Evolutionary conservation across 2,113 vertebrate genomes (phyloP).

Genomic region (Ophthalmolycus amberensis): DNA sequence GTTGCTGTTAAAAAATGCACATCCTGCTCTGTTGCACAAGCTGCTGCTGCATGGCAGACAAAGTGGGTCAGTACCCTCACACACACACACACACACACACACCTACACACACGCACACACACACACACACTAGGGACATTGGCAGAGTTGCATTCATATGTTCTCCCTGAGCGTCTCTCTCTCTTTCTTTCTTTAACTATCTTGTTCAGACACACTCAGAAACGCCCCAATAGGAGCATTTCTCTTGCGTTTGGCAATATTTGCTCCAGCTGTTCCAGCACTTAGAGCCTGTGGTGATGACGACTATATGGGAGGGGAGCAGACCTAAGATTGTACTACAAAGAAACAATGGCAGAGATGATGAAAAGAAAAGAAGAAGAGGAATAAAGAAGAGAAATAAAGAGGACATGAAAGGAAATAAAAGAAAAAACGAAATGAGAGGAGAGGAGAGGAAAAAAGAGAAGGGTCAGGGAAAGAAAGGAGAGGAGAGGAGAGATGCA

Average conservation of each 20-base stretch:
- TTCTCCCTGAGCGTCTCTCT: conserved; percentile 42
- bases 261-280: conserved; percentile 63
- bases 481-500: neutral
- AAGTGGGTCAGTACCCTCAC: conserved; percentile 71
- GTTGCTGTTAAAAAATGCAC: conserved; percentile 78
- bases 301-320: conserved; percentile 20
- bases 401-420: neutral
- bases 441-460: neutral
- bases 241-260: conserved; percentile 54
- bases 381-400: neutral
- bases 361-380: neutral
- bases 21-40: conserved; percentile 78
- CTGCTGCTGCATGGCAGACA: conserved; percentile 75
- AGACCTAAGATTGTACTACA: conserved; percentile 13
- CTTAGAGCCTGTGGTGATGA: conserved; percentile 38
- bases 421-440: neutral
- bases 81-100: conserved; percentile 25
- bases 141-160: conserved; percentile 41
- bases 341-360: conserved; percentile 36
- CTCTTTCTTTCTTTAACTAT: conserved; percentile 6
- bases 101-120: conserved; percentile 28
- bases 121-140: conserved; percentile 25
- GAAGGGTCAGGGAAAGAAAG: neutral
- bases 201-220: conserved; percentile 20
- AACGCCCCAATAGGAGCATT: conserved; percentile 40